Percentiles rank a stretch among this genome's conserved stretches.
phyloP scores from a whole-genome alignment of 1,140 invertebrate species.

The Cryptotermes secundus region DNA sequence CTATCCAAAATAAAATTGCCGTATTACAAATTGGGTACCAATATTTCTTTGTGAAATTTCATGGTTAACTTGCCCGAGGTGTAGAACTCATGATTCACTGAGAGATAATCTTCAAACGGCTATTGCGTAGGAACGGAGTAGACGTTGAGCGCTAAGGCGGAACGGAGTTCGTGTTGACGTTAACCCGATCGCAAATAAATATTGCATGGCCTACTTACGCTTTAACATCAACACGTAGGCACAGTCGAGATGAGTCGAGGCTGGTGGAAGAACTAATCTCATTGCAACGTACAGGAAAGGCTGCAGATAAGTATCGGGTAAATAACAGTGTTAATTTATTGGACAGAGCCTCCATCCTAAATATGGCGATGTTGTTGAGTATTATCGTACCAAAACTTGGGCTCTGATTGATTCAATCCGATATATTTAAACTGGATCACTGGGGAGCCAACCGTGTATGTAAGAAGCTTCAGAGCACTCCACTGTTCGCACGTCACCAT shows the following conservation, averaged over 20 bases:
- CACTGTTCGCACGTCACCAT: neutral
- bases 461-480: neutral
- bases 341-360: neutral
- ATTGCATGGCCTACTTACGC: too few species aligned
- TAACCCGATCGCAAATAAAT: neutral
- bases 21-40: neutral
- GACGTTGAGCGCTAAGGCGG: neutral
- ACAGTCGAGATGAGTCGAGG: neutral
- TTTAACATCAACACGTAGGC: neutral
- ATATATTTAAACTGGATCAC: slow-evolving; percentile 1
- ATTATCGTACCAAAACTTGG: neutral
- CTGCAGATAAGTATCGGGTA: neutral
- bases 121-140: neutral
- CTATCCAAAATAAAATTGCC: neutral
- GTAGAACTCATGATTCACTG: neutral
- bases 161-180: neutral
- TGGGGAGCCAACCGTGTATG: neutral
- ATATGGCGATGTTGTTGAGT: neutral
- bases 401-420: neutral
- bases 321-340: slow-evolving; percentile 5
- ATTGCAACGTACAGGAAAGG: neutral
- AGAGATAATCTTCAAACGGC: neutral
- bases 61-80: neutral
- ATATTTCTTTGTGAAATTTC: neutral
- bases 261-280: neutral